These are phyloP conservation scores for Hirtodrosophila trivittata DNA, from an alignment of 2,888 invertebrate genomes.

Conservation along the genomic window DNA sequence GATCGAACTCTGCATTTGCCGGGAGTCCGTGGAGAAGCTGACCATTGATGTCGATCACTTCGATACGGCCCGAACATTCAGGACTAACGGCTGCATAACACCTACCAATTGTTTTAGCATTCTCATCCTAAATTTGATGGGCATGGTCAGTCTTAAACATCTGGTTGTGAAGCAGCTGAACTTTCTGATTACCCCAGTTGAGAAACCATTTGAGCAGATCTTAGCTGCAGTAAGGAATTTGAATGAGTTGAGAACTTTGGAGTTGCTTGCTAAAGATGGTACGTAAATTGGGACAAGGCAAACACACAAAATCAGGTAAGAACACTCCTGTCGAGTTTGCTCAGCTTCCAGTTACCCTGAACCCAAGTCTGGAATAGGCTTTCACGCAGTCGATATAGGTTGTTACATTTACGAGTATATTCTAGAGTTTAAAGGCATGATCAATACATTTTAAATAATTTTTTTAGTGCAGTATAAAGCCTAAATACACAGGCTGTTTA, in stretches of 20 bases:
- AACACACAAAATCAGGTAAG: no score
- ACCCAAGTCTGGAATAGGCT: no score
- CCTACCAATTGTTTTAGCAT: slow-evolving; percentile 36
- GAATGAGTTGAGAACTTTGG: slow-evolving; percentile 19
- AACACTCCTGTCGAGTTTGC: no score
- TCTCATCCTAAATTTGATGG: slow-evolving; percentile 28
- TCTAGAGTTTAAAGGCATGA: no score
- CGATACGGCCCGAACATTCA: slow-evolving; percentile 8
- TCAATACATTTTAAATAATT: no score
- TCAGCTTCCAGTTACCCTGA: no score
- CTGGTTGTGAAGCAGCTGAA: slow-evolving; percentile 37
- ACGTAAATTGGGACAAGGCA: not conserved
- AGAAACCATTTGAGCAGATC: slow-evolving; percentile 46
- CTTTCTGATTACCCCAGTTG: slow-evolving; percentile 6
- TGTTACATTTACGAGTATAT: no score
- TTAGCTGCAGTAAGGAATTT: slow-evolving; percentile 30
- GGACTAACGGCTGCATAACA: slow-evolving; percentile 13
- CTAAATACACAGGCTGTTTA: no score
- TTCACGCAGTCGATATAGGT: no score
- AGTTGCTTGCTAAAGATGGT: slow-evolving; percentile 46
- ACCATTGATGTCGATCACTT: slow-evolving; percentile 53
- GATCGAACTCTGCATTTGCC: slow-evolving; percentile 45
- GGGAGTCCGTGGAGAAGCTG: slow-evolving; percentile 37
- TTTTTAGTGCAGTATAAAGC: no score
- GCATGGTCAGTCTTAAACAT: slow-evolving; percentile 41